phyloP scores from a whole-genome alignment of 2,113 vertebrate genomes.

The Brachypteracias leptosomus region DNA sequence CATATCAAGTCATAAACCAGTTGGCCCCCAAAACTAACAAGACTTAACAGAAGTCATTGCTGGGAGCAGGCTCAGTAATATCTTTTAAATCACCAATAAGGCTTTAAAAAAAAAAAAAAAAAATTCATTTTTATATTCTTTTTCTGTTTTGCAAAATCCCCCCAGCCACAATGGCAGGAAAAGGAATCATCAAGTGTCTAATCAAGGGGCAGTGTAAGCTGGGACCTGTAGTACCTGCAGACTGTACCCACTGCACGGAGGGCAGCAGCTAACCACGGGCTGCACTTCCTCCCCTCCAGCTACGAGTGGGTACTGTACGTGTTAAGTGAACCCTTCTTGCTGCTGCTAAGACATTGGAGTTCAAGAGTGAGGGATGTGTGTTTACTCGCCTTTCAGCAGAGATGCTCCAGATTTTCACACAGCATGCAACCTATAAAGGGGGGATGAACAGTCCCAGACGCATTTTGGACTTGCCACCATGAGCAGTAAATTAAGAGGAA shows the following conservation, averaged over 20 bases:
- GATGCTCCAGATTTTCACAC: conserved; percentile 62
- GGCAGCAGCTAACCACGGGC: not conserved
- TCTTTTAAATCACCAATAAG: not conserved
- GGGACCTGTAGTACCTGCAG: not conserved
- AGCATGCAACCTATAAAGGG: conserved; percentile 48
- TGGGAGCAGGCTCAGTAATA: not conserved
- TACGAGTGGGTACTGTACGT: not conserved
- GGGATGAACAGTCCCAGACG: conserved; percentile 44
- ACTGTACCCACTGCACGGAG: not conserved
- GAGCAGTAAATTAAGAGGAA: conserved; percentile 64
- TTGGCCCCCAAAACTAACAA: not conserved
- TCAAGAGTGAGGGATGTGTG: conserved; percentile 58
- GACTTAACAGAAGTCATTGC: not conserved
- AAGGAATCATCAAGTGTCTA: not conserved
- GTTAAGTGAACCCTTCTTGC: conserved; percentile 34
- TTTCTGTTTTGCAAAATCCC: not conserved
- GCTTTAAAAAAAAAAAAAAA: no score
- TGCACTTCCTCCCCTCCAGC: conserved; percentile 12
- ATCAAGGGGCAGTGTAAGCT: conserved; percentile 11
- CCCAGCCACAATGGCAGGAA: not conserved
- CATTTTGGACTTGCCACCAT: conserved; percentile 55
- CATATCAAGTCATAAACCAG: not conserved
- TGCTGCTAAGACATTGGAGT: conserved; percentile 48
- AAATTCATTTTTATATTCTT: not conserved
- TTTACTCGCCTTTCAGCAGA: conserved; percentile 57